Percentiles rank a stretch among this genome's conserved stretches.
phyloP scores from a whole-genome alignment of 2,888 invertebrate genomes.

The Dysmachus trigonus region DNA sequence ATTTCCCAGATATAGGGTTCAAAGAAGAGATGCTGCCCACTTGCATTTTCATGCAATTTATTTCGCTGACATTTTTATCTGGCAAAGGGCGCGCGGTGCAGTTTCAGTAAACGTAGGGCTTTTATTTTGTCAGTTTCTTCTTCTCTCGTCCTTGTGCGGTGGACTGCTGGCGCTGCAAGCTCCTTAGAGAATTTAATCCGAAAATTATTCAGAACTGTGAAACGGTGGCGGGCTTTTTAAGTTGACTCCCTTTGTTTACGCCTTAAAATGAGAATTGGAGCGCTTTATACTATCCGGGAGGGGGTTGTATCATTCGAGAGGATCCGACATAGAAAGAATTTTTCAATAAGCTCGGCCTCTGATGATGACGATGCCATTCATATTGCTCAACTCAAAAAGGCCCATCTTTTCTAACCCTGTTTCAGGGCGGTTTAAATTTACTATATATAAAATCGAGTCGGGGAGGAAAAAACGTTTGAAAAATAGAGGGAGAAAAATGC shows the following conservation, averaged over 20 bases:
- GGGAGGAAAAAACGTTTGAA: not conserved
- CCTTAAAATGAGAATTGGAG: not conserved
- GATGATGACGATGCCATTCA: slow-evolving; percentile 4
- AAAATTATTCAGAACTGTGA: not conserved
- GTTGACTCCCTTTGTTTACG: slow-evolving; percentile 1
- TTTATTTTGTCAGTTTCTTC: not conserved
- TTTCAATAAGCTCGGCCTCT: slow-evolving; percentile 17
- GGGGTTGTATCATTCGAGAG: not conserved
- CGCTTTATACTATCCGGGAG: not conserved
- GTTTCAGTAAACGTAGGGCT: not conserved
- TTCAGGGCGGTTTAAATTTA: slow-evolving; percentile 6
- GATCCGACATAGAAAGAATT: not conserved
- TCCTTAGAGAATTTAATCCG: not conserved
- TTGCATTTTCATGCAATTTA: slow-evolving; percentile 29
- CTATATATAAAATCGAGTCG: slow-evolving; percentile 1
- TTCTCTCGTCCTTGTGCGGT: not conserved
- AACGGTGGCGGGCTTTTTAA: not conserved
- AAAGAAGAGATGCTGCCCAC: not conserved
- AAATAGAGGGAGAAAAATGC: not conserved
- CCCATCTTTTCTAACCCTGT: not conserved
- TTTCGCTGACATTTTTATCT: slow-evolving; percentile 22
- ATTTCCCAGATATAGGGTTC: not conserved
- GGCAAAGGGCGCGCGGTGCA: not conserved
- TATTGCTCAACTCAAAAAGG: not conserved
- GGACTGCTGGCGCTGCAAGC: not conserved